phyloP scores from a whole-genome alignment of 2,888 invertebrate species.

The Eulithis prunata region DNA sequence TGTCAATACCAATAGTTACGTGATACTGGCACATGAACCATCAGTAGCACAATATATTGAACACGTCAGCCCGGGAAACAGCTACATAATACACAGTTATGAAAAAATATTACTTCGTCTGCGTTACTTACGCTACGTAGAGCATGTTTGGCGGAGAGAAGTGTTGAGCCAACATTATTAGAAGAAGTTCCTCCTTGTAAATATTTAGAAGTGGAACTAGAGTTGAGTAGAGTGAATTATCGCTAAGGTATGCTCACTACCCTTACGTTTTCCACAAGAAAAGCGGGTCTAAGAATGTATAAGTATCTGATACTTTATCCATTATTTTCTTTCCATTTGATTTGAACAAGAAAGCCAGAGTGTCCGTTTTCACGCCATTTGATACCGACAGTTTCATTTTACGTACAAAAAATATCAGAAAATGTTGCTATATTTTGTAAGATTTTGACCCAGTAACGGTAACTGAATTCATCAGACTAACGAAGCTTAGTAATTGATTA shows the following conservation, averaged over 20 bases:
- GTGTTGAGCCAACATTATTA: background rate
- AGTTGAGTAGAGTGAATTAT: too few relatives aligned
- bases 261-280: background rate
- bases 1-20: conserved; percentile 41
- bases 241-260: background rate
- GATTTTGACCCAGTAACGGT: background rate
- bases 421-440: background rate
- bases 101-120: conserved; percentile 33
- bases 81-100: conserved; percentile 40
- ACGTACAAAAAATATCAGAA: conserved; percentile 17
- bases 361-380: conserved; percentile 33
- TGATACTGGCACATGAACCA: conserved; percentile 56
- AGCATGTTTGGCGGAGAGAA: background rate
- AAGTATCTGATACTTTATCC: conserved; percentile 2
- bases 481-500: conserved; percentile 18
- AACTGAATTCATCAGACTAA: conserved; percentile 17
- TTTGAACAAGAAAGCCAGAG: conserved; percentile 26
- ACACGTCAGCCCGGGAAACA: conserved; percentile 54
- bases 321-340: conserved; percentile 20
- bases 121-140: conserved; percentile 2
- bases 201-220: too few relatives aligned
- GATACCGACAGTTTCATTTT: conserved; percentile 17
- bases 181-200: background rate
- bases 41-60: conserved; percentile 64
- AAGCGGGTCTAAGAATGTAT: background rate